phyloP scores from a whole-genome alignment of 2,113 vertebrate species.

The Grallaria varia region DNA sequence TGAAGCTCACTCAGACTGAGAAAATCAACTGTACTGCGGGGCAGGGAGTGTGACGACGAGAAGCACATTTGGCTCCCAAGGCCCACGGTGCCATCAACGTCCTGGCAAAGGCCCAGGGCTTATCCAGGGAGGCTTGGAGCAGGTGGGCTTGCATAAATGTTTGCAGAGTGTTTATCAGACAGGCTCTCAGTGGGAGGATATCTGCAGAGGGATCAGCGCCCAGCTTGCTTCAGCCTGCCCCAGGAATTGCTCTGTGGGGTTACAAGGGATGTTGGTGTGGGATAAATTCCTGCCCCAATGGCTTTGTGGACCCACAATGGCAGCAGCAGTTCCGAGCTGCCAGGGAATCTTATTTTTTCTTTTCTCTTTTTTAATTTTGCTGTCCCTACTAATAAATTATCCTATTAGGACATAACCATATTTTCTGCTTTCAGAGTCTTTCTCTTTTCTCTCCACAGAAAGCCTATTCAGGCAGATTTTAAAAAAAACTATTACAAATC shows the following conservation, averaged over 20 bases:
- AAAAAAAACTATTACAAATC: neutral
- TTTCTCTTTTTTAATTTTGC: neutral
- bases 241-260: neutral
- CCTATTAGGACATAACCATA: neutral
- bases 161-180: neutral
- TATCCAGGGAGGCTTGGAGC: neutral
- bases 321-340: neutral
- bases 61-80: neutral
- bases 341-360: neutral
- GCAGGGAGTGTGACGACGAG: neutral
- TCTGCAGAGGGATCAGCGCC: neutral
- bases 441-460: neutral
- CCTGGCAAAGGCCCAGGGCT: neutral
- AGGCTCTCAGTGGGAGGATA: neutral
- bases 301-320: neutral
- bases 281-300: neutral
- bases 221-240: neutral
- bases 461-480: constrained; percentile 4
- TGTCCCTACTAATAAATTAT: constrained; percentile 6
- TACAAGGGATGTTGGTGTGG: neutral
- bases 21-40: neutral
- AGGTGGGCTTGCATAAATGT: neutral
- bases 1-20: neutral
- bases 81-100: neutral
- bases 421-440: neutral